Evolutionary conservation across 2,113 vertebrate species (phyloP), one percentile per base, ranked within the genome.

Genomic region (Dryoscopus gambensis): DNA sequence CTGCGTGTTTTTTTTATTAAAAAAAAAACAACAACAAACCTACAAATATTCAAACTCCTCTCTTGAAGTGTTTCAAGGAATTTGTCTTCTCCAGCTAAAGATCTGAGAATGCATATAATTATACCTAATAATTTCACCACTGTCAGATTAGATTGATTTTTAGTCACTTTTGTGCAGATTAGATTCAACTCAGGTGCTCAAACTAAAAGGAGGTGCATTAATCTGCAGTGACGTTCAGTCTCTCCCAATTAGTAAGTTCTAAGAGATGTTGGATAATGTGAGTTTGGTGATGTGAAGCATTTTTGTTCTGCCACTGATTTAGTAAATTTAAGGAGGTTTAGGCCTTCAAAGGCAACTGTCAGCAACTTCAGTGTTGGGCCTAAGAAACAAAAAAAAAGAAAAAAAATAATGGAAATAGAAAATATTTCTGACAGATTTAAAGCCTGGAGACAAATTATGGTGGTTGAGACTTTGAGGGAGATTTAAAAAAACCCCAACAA

Each of bases 71-170:
- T 84, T 87, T n/a, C 24, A 68, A 90, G 56, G 59, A 90, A 92
- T 89, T 40, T 77, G 30, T 86, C 42, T 80, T 88, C 24, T 84
- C 33, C 60, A 88, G 71, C 76, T 81, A 60, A 75, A 46, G 25
- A 87, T 75, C 56, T 75, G 49, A 64, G 52, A 94, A 93, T 78
- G 76, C 90, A 49, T 84, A 70, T 86, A 89, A 96, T 95, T 93
- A 94, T 93, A 78, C 69, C 63, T 90, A 93, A 96, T 94, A 90
- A 96, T 95, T 96, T 86, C 69, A 92, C 64, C 57, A 87, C 88
- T 93, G 95, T 96, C 96, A 93, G 85, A 93, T 95, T 93, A 95
- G 95, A 96, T 96, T 96, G 96, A 94, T 95, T 95, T 96, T 93
- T 94, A 88, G 88, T 84, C 93, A 87, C 77, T 95, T 93, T 24